These are phyloP conservation scores for Recurvirostra avosetta DNA, from an alignment of 2,113 vertebrate genomes.

Conservation along the genomic window DNA sequence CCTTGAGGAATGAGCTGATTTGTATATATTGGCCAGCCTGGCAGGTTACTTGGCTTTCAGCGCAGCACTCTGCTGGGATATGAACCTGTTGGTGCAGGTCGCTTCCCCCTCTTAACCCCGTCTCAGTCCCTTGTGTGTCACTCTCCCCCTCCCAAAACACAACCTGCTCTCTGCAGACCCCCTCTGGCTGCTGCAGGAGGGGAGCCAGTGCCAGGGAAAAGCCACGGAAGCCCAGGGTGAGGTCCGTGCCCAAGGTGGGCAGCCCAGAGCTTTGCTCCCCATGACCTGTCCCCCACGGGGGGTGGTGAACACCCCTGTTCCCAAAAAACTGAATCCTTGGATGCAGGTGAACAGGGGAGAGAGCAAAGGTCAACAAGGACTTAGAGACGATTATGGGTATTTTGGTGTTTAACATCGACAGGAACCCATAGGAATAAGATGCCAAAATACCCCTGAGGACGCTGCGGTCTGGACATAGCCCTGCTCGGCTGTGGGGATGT, in stretches of 20 bases:
- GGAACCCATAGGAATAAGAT: not conserved
- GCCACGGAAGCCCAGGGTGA: not conserved
- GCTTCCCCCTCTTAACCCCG: not conserved
- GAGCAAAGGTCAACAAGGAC: not conserved
- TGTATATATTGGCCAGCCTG: slow-evolving; percentile 24
- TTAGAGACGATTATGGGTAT: not conserved
- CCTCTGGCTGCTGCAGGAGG: not conserved
- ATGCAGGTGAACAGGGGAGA: not conserved
- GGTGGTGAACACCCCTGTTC: not conserved
- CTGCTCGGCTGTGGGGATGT: not conserved
- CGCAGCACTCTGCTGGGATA: not conserved
- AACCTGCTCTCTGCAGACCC: not conserved
- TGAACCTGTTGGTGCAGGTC: not conserved
- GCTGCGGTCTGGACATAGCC: fast-evolving
- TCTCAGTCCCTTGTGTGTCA: not conserved
- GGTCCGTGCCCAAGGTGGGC: fast-evolving
- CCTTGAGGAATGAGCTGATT: slow-evolving; percentile 42
- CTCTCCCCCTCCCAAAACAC: not conserved
- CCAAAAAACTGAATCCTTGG: not conserved
- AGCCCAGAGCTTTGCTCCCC: not conserved
- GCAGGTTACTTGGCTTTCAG: slow-evolving; percentile 21
- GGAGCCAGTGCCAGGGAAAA: not conserved
- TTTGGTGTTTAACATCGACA: not conserved
- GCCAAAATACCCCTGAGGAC: not conserved
- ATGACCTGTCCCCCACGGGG: fast-evolving